Base-by-base conservation (phyloP, 2,797 vertebrate species). In the Anguilla marmorata region DNA sequence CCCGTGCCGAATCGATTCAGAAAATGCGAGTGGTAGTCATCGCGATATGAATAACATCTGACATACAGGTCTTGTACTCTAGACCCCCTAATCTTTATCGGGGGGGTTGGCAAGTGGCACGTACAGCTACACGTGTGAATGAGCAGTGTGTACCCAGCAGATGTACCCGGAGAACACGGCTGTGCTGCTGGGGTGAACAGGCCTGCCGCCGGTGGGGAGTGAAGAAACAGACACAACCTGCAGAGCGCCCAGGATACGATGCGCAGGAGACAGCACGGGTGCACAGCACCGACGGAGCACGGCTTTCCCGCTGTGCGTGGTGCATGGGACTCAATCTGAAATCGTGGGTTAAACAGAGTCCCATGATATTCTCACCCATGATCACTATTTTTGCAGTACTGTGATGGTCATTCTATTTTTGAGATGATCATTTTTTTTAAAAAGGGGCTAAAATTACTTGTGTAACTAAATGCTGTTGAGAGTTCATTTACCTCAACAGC, bases 211-310 rank as follows among this genome's bases (percentile, higher is more conserved):
- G 85, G 66, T 74, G 86, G 63, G 90, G 85, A 86, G 0, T 76
- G 80, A 90, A 89, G 74, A 41, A 88, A 37, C 37, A 50, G 86
- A 84, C 7, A 30, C 2, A 87, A 88, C 72, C 84, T 88, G 52
- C 76, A 66, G 9, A 72, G n/a, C 2, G 7, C 27, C 11, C 3
- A 19, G 74, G 14, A 37, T 33, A 76, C 74, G 3, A 30, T 33
- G 69, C 12, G 0, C 27, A 2, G 21, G 24, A 33, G 1, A 72
- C 2, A 11, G 69, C 27, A 33, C 0, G 30, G 63, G n/a, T 16
- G 14, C 72, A 76, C 33, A 3, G 3, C 12, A 37, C 30, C 37
- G 12, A 76, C 11, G 0, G 33, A 37, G 5, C 72, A 37, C 0
- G 27, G 41, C 9, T 21, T 21, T 24, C 16, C 33, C 37, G 11